A percentile compares a stretch with the other conserved stretches of the same genome.
Conservation (phyloP, 2,113 vertebrate species). For the Rafetus swinhoei region DNA sequence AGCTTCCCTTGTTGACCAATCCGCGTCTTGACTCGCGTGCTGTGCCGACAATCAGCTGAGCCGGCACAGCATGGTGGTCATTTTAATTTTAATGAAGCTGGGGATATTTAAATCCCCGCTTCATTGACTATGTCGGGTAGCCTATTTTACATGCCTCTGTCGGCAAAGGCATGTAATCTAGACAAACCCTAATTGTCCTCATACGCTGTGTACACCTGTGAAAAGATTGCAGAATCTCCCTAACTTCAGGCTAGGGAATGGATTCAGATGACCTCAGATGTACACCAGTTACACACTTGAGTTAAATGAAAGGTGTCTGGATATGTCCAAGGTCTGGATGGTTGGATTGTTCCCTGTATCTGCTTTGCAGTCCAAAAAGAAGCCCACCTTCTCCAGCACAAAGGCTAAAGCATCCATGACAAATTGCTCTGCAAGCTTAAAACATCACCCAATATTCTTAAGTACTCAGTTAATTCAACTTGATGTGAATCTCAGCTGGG, state of each 20-base stretch:
- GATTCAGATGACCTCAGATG: neutral
- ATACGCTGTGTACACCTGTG: neutral
- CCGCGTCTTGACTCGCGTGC: too few species aligned
- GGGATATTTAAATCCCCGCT: too few species aligned
- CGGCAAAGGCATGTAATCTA: too few species aligned
- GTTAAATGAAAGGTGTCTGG: neutral
- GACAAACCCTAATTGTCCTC: too few species aligned
- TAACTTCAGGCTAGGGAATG: neutral
- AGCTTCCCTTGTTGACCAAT: too few species aligned
- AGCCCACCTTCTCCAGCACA: neutral
- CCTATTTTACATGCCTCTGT: too few species aligned
- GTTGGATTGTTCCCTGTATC: neutral
- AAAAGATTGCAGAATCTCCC: accelerated
- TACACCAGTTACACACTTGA: neutral
- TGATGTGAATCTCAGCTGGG: neutral
- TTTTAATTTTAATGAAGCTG: too few species aligned
- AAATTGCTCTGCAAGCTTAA: neutral
- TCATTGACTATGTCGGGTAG: too few species aligned
- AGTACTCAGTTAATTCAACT: neutral
- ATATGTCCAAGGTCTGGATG: neutral
- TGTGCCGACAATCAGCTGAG: too few species aligned
- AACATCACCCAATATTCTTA: neutral
- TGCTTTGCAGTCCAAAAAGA: neutral
- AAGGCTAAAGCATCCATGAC: neutral
- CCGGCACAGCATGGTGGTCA: too few species aligned